phyloP scores from a whole-genome alignment of 2,797 vertebrate species.

The Channa striata region DNA sequence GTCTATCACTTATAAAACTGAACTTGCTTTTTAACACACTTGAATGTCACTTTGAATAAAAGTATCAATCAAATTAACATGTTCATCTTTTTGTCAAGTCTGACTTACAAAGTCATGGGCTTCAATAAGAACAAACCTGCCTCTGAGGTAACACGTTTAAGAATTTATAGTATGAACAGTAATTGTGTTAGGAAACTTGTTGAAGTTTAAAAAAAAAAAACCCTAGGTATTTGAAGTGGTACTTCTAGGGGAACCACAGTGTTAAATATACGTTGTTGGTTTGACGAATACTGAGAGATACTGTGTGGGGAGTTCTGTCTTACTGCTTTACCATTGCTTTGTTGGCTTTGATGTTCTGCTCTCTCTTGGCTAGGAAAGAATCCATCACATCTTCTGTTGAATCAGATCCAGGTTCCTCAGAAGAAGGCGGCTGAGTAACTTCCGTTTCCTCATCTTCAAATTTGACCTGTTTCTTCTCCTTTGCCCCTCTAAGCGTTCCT shows the following conservation, averaged over 20 bases:
- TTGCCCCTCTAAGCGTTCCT: constrained; percentile 8
- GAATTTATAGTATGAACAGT: background rate
- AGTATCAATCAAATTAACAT: too few species aligned
- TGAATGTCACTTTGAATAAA: too few species aligned
- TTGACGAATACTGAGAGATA: background rate
- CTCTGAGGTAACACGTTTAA: background rate
- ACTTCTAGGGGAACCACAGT: background rate
- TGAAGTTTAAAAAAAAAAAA: background rate
- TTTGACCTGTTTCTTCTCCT: constrained; percentile 37
- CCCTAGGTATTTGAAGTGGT: background rate
- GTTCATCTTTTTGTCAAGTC: too few species aligned
- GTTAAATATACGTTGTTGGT: background rate
- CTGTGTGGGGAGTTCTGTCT: accelerated
- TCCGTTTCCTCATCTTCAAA: constrained; percentile 50
- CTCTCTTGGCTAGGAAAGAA: constrained; percentile 80
- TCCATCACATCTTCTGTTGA: constrained; percentile 47
- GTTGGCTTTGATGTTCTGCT: constrained; percentile 85
- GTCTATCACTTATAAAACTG: too few species aligned
- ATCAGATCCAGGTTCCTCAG: constrained; percentile 45
- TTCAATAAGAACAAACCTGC: too few species aligned
- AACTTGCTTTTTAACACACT: too few species aligned
- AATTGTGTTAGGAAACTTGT: background rate
- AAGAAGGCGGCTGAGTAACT: background rate
- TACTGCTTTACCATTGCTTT: constrained; percentile 83
- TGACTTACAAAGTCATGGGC: background rate